Base-by-base conservation (phyloP, 2,888 invertebrate genomes). In the Cordilura impudica region DNA sequence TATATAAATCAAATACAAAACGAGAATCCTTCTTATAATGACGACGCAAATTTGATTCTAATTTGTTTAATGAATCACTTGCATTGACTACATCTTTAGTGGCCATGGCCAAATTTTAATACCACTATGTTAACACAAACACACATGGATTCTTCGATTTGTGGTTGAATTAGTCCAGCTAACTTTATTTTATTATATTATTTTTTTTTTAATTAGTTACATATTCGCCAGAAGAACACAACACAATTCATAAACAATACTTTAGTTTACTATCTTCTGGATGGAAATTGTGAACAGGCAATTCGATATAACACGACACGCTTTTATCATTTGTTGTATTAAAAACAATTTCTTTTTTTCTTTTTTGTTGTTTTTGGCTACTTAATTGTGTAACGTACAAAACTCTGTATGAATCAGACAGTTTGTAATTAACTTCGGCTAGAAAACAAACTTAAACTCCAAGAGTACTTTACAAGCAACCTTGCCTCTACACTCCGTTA, bases 1-100 rank as follows among this genome's bases (percentile, higher is more conserved):
- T 96, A 87, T 96, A 96, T 81, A 96, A 92, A 91, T 96, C 96
- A 86, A 94, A 91, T 78, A 96, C 92, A 90, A 95, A 96, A 84
- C 95, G 91, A 53, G 95, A 95, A 87, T 96, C 96, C 90, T 96
- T 96, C 90, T 96, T 96, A 88, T 96, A 96, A 90, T 96, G 95
- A 85, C 95, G 92, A 89, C 93, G 91, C 77, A 90, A 72, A 14
- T 51, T 70, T 14, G 60, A 39, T 35, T 61, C 26, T 4, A 12
- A 47, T 65, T 56, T 39, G n/a, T 39, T 72, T 0, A 81, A 43
- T 18, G 82, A 76, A 23, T 61, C 77, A n/a, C 56, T 45, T 31
- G 58, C 71, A 31, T 72, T 66, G 14, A 43, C 45, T 26, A 31
- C 51, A 21, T 75, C 58, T 54, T 74, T 54, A 31, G 74, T n/a